Conservation (phyloP, 2,888 invertebrate genomes). For the Oxystoma pomonae region DNA sequence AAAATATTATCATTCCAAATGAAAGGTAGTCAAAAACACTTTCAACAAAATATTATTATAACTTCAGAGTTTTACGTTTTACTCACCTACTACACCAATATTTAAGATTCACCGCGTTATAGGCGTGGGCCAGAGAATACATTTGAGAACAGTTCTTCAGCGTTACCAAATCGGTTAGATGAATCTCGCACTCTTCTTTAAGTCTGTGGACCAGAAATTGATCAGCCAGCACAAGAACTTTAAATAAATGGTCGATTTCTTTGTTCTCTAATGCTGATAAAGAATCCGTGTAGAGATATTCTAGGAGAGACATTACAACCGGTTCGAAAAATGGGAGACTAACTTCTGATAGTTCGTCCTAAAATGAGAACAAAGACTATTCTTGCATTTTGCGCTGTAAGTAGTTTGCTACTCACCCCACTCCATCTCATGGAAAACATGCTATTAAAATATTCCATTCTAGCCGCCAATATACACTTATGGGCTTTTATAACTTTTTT, state of each 20-base stretch:
- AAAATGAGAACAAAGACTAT: too few species aligned
- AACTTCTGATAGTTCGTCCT: slow-evolving; percentile 32
- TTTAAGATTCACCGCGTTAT: slow-evolving; percentile 71
- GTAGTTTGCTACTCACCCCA: slow-evolving; percentile 55
- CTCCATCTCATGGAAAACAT: slow-evolving; percentile 80
- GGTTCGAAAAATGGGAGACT: slow-evolving; percentile 58
- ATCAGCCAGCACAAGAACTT: slow-evolving; percentile 74
- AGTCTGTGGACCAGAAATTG: slow-evolving; percentile 71
- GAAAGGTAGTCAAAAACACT: too few species aligned
- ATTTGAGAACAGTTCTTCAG: slow-evolving; percentile 74
- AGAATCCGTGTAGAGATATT: slow-evolving; percentile 72
- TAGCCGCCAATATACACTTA: slow-evolving; percentile 73
- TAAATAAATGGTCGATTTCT: slow-evolving; percentile 66
- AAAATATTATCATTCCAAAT: too few species aligned
- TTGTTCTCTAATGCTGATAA: slow-evolving; percentile 56
- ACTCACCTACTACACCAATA: slow-evolving; percentile 57
- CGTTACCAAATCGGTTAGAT: slow-evolving; percentile 58
- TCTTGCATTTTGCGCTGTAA: too few species aligned
- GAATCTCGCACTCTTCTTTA: slow-evolving; percentile 68
- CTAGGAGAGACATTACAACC: slow-evolving; percentile 63
- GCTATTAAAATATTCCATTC: slow-evolving; percentile 81
- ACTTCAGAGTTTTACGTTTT: too few species aligned
- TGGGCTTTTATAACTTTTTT: slow-evolving; percentile 59
- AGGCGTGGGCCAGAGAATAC: slow-evolving; percentile 69
- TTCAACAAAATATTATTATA: too few species aligned